Percentiles rank a stretch among this genome's conserved stretches.
Evolutionary conservation across 2,797 vertebrate species (phyloP).

Genomic region (Melanotaenia maccullochi): DNA sequence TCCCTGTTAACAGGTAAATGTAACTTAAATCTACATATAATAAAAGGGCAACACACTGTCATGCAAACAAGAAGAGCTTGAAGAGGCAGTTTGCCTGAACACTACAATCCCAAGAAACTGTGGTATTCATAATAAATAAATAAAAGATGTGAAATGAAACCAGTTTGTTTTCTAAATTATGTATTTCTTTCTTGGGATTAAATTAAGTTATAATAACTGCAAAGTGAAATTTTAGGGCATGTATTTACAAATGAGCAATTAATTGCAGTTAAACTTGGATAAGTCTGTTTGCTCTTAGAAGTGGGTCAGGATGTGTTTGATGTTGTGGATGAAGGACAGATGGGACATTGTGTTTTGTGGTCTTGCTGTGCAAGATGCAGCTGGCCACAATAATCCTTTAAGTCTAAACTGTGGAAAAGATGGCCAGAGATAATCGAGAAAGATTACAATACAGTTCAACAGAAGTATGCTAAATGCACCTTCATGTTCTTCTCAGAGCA

Average conservation of each 20-base stretch:
- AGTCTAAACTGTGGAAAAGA: not conserved
- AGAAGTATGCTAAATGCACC: not conserved
- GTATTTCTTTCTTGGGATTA: not conserved
- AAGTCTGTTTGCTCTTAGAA: not conserved
- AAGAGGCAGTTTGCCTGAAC: not conserved
- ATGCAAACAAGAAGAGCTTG: not conserved
- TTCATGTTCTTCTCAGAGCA: not conserved
- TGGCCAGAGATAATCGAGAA: not conserved
- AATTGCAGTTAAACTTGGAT: not conserved
- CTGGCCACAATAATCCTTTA: not conserved
- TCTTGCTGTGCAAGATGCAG: not conserved
- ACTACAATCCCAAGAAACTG: not conserved
- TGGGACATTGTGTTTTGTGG: not conserved
- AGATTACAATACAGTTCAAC: not conserved
- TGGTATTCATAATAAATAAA: not conserved
- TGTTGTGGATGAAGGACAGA: not conserved
- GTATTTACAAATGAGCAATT: not conserved
- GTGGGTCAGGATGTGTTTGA: not conserved
- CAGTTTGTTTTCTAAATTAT: not conserved
- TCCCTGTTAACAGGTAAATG: not conserved
- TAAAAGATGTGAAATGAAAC: not conserved
- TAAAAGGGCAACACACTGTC: not conserved
- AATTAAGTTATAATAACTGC: not conserved
- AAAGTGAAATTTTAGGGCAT: too few relatives aligned
- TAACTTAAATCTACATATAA: not conserved